phyloP scores from a whole-genome alignment of 2,888 invertebrate genomes.

The Eubasilissa splendida region DNA sequence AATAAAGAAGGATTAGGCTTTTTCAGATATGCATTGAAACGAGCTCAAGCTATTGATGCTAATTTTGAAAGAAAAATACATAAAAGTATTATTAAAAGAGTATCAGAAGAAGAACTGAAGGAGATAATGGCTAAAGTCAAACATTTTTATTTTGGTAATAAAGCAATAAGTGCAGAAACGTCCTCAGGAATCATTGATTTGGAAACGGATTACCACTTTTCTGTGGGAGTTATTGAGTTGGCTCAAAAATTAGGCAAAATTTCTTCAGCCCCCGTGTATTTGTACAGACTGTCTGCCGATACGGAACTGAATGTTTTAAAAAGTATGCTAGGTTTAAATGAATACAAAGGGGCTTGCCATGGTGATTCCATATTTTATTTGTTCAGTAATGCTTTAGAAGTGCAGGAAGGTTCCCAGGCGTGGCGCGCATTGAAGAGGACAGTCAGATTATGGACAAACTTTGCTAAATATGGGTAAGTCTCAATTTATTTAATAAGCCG shows the following conservation, averaged over 20 bases:
- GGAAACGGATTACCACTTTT: constrained; percentile 40
- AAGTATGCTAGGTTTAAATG: neutral
- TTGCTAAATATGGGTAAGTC: constrained; percentile 67
- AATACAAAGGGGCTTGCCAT: constrained; percentile 65
- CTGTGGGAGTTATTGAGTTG: constrained; percentile 12
- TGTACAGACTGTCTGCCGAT: constrained; percentile 63
- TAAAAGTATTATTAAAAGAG: constrained; percentile 66
- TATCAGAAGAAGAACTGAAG: constrained; percentile 61
- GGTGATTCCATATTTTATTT: constrained; percentile 70
- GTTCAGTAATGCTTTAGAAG: constrained; percentile 65
- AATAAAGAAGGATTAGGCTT: constrained; percentile 70
- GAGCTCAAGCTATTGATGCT: constrained; percentile 61
- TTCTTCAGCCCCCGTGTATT: constrained; percentile 35
- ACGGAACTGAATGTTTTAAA: constrained; percentile 63
- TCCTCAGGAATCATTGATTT: constrained; percentile 15
- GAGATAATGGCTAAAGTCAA: constrained; percentile 64
- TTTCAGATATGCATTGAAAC: constrained; percentile 63
- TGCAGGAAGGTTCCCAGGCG: constrained; percentile 62
- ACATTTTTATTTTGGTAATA: constrained; percentile 62
- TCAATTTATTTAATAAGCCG: no score
- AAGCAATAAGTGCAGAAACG: constrained; percentile 60
- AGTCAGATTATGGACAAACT: constrained; percentile 69
- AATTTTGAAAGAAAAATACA: constrained; percentile 65
- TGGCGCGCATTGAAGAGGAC: constrained; percentile 64
- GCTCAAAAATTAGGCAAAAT: constrained; percentile 19